Conservation (phyloP, 2,888 invertebrate genomes). For the Sycophila texana region DNA sequence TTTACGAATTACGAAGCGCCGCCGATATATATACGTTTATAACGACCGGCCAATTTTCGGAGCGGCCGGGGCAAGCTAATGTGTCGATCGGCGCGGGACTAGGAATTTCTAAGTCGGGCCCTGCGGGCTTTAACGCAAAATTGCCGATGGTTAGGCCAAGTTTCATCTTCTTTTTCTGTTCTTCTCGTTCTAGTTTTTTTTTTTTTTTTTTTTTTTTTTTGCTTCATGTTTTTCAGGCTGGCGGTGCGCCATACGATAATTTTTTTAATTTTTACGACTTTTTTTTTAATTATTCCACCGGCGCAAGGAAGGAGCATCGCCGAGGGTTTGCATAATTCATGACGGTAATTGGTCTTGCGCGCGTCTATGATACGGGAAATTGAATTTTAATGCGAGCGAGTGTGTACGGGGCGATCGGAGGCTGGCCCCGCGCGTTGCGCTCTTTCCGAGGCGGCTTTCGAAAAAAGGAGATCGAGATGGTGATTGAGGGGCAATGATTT, state of each 20-base stretch:
- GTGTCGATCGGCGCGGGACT: slow-evolving; percentile 45
- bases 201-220: too few species aligned
- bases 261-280: too few species aligned
- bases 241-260: too few species aligned
- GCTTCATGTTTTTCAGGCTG: too few species aligned
- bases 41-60: slow-evolving; percentile 59
- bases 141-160: slow-evolving; percentile 29
- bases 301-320: neutral
- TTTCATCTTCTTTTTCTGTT: neutral
- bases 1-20: slow-evolving; percentile 74
- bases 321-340: slow-evolving; percentile 34
- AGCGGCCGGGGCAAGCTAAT: slow-evolving; percentile 26
- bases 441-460: too few species aligned
- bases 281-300: too few species aligned
- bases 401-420: neutral
- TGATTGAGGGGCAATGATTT: neutral
- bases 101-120: slow-evolving; percentile 57
- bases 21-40: slow-evolving; percentile 62
- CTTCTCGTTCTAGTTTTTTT: neutral
- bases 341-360: slow-evolving; percentile 20
- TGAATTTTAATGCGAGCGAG: slow-evolving; percentile 31
- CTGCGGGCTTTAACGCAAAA: slow-evolving; percentile 31
- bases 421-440: slow-evolving; percentile 1
- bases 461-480: too few species aligned
- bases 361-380: slow-evolving; percentile 25